Evolutionary conservation across 2,888 invertebrate genomes (phyloP).

Genomic region (Serrognathus titanus): DNA sequence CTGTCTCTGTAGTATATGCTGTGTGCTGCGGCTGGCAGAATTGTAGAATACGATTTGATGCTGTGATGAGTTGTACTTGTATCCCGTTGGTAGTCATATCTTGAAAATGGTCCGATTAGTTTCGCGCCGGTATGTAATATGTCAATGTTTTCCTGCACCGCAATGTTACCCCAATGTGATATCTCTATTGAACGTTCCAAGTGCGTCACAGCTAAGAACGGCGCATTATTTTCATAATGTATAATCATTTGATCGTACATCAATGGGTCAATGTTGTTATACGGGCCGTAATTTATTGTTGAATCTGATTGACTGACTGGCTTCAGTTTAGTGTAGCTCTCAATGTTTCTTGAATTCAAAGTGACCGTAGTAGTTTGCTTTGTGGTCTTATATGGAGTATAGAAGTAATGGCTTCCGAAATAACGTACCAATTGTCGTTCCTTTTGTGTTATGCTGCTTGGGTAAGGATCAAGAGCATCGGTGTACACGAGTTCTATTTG

Average conservation of each 20-base stretch:
- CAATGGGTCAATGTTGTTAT: conserved; percentile 65
- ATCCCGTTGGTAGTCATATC: conserved; percentile 96
- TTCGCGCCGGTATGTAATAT: conserved; percentile 89
- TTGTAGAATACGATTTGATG: conserved; percentile 86
- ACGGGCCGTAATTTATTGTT: conserved; percentile 86
- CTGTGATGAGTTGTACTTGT: conserved; percentile 83
- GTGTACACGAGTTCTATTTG: conserved; percentile 72
- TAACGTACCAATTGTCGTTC: conserved; percentile 93
- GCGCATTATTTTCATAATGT: conserved; percentile 95
- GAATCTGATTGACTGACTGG: conserved; percentile 77
- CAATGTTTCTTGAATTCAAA: conserved; percentile 74
- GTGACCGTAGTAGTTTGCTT: conserved; percentile 80
- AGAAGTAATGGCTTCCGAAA: conserved; percentile 78
- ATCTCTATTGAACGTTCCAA: conserved; percentile 88
- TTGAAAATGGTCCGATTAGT: conserved; percentile 91
- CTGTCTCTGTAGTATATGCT: conserved; percentile 98
- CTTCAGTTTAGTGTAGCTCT: conserved; percentile 77
- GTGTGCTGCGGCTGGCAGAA: conserved; percentile 81
- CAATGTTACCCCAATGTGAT: conserved; percentile 99
- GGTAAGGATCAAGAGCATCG: conserved; percentile 77
- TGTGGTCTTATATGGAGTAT: conserved; percentile 74
- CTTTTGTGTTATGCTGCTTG: conserved; percentile 83
- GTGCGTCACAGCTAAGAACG: conserved; percentile 89
- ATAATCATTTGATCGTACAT: conserved; percentile 63
- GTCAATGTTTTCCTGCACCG: conserved; percentile 92